Base-by-base conservation (phyloP, 2,888 invertebrate species). In the Seira musarum region DNA sequence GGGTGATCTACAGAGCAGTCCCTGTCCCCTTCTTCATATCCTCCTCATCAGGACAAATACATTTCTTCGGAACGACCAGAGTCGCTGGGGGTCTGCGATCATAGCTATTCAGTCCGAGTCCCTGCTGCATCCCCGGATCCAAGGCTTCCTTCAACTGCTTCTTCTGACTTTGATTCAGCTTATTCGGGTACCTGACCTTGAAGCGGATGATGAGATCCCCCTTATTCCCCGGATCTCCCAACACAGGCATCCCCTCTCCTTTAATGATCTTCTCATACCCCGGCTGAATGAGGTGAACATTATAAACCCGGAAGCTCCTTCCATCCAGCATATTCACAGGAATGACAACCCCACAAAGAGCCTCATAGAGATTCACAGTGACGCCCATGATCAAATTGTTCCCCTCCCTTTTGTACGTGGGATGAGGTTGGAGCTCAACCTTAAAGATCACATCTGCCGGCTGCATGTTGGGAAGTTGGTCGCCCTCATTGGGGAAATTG, bases 401-500 rank as follows among this genome's bases (percentile, higher is more conserved):
- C 0, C 92, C 92, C 49, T 93, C 92, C 72, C 94, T 91, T 40
- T 90, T 88, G 88, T 92, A 96, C 0, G 89, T 89, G 0, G 92
- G 93, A 73, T 88, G 88, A 1, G 86, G 85, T 60, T 86, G 85
- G 78, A 87, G 85, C 24, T 87, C 75, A 24, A 87, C 82, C 13
- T 87, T 85, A 71, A 88, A 88, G 30, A 87, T 82, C 61, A 88
- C 84, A 64, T 88, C 88, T n/a, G 87, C 87, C 82, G 94, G 93
- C 84, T 93, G 92, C 87, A 92, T 92, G 1, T 93, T 92, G 0
- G 94, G 93, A 25, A 93, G 92, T 87, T 94, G 93, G 88, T 96
- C 95, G 0, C 95, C 95, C 89, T 94, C 94, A 87, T 94, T 93
- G 49, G 92, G 92, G 87, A 95, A 95, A 82, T 91, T 90, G 66